Evolutionary conservation across 2,113 vertebrate genomes (phyloP).

Genomic region (Poecilia latipinna): DNA sequence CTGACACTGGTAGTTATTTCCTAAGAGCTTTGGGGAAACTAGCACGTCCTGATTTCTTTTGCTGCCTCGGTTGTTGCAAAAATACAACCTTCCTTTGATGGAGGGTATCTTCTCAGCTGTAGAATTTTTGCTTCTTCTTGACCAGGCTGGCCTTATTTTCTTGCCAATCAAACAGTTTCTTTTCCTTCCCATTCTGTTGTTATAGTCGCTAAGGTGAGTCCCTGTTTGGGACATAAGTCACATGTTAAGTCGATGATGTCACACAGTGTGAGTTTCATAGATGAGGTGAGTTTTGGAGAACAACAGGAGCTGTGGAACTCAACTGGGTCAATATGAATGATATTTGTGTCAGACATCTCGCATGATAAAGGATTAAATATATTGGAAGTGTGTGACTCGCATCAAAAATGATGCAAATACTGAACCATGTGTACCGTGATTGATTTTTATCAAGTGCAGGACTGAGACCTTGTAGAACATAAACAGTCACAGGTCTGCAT

Average conservation of each 20-base stretch:
- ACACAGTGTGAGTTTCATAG: neutral
- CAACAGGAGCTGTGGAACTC: neutral
- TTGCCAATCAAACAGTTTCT: too few species aligned
- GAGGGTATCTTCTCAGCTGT: too few species aligned
- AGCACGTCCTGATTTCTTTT: slow-evolving; percentile 15
- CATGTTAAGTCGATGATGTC: neutral
- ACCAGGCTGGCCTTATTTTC: too few species aligned
- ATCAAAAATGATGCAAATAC: neutral
- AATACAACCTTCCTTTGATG: neutral
- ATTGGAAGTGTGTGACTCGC: neutral
- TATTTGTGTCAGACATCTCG: neutral
- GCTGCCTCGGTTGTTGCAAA: neutral
- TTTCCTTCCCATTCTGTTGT: too few species aligned
- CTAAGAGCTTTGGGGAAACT: slow-evolving; percentile 4
- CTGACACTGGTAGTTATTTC: slow-evolving; percentile 28
- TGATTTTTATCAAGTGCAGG: too few species aligned
- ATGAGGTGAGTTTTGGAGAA: neutral
- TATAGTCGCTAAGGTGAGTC: neutral
- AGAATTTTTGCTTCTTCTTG: too few species aligned
- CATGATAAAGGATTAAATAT: neutral
- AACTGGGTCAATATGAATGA: neutral
- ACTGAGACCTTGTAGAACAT: too few species aligned
- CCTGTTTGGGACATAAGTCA: neutral
- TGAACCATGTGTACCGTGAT: too few species aligned
- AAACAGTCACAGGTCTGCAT: too few species aligned